Evolutionary conservation across 2,113 vertebrate genomes (phyloP).

Genomic region (Scomber colias): DNA sequence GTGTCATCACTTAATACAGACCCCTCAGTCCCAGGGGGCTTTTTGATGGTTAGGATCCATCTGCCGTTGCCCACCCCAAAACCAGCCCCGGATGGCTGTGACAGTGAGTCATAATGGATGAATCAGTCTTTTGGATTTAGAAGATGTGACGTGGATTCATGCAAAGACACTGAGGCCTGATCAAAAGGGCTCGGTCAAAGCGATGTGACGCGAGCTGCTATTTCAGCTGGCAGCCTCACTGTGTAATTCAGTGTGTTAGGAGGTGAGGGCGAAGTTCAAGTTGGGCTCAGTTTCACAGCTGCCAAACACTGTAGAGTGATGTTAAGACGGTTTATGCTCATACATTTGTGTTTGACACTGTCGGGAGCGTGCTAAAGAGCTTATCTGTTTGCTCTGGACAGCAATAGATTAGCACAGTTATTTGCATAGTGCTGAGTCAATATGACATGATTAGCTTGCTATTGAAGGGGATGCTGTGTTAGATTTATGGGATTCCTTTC

Average conservation of each 20-base stretch:
- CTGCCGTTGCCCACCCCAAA: slow-evolving; percentile 22
- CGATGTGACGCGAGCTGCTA: neutral
- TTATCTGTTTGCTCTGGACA: slow-evolving; percentile 50
- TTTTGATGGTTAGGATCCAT: slow-evolving; percentile 23
- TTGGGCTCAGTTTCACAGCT: neutral
- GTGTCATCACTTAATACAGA: slow-evolving; percentile 38
- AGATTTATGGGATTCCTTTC: slow-evolving; percentile 33
- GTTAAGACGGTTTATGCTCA: slow-evolving; percentile 13
- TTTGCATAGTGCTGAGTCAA: slow-evolving; percentile 53
- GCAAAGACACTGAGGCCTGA: neutral
- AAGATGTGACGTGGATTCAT: slow-evolving; percentile 16
- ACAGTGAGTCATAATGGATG: slow-evolving; percentile 44
- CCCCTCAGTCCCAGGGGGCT: neutral
- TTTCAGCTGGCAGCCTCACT: neutral
- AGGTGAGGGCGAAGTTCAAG: slow-evolving; percentile 36
- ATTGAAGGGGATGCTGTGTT: slow-evolving; percentile 30
- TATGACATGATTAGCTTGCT: slow-evolving; percentile 34
- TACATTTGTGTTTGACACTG: slow-evolving; percentile 26
- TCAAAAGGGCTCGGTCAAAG: neutral
- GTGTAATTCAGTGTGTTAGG: neutral
- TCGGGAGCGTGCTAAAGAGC: slow-evolving; percentile 21
- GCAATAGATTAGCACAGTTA: slow-evolving; percentile 38
- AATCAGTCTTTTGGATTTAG: slow-evolving; percentile 43
- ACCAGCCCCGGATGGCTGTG: neutral
- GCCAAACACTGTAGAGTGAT: neutral